Base-by-base conservation (phyloP, 2,888 invertebrate species). In the Eupithecia centaureata region DNA sequence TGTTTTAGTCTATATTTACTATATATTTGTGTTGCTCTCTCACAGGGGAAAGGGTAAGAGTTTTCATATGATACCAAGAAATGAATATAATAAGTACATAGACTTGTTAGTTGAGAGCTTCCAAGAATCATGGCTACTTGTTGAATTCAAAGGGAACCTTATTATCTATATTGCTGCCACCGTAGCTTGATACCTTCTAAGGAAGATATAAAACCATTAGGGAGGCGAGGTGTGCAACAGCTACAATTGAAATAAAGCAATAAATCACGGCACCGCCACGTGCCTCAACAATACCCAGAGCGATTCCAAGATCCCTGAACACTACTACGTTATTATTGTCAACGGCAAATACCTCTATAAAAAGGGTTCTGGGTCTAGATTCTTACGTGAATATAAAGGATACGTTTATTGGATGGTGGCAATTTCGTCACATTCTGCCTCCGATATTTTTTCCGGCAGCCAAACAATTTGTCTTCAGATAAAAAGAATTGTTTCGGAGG, bases 221-320 rank as follows among this genome's bases (percentile, higher is more conserved):
- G 70, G 57, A 32, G 73, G 74, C 72, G 72, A 61, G 51, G 61
- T 61, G 72, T 63, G 79, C 74, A 80, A 71, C 77, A 77, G 78
- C 82, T 79, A 77, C 80, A 84, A 82, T 83, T 78, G 76, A 63
- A 71, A 77, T 80, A 79, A 79, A 79, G 77, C 75, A 75, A 82
- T 81, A 82, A 79, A 82, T 81, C 79, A 77, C 71, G 71, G 60
- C 64, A 70, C 71, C 70, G 73, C 73, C 65, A 72, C 71, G 73
- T 57, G 57, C 57, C 32, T 32, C 30, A 57, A 18, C 74, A 77
- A 81, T 80, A 78, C 75, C 63, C 70, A 74, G 70, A 81, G 75
- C 56, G 61, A 59, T 68, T 63, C 62, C 32, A 58, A 76, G 77
- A 77, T 78, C 78, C 75, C 70, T 73, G 73, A 77, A 76, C 73